These are phyloP conservation scores for Aspidapion aeneum DNA, from an alignment of 2,888 invertebrate species.

Conservation along the genomic window DNA sequence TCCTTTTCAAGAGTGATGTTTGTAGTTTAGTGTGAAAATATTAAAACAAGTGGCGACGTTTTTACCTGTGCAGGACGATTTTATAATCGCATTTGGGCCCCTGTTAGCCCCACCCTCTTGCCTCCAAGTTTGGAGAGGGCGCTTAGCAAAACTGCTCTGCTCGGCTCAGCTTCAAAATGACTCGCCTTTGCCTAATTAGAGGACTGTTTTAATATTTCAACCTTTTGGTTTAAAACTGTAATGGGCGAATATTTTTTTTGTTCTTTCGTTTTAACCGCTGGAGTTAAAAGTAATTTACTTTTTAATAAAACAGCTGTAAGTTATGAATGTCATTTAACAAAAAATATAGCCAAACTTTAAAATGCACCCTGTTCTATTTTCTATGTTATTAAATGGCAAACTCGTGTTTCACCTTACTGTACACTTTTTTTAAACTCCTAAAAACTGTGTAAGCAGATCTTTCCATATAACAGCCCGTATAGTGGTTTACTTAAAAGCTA, in stretches of 20 bases:
- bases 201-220: constrained; percentile 6
- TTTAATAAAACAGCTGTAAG: too few species aligned
- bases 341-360: too few species aligned
- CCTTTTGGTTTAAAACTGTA: not conserved
- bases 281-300: not conserved
- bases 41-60: constrained; percentile 11
- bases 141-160: constrained; percentile 2
- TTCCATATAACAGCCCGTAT: too few species aligned
- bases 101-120: not conserved
- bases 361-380: too few species aligned
- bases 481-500: too few species aligned
- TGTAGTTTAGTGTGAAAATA: too few species aligned
- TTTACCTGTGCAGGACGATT: constrained; percentile 8
- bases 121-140: not conserved
- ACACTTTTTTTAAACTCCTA: too few species aligned
- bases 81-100: constrained; percentile 12
- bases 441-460: too few species aligned
- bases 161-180: constrained; percentile 5
- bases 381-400: too few species aligned
- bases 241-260: not conserved
- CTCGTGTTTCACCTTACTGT: too few species aligned
- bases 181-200: constrained; percentile 5
- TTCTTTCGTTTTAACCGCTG: not conserved
- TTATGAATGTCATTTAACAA: too few species aligned
- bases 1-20: too few species aligned